Evolutionary conservation across 1,140 invertebrate genomes (phyloP), one percentile per base, ranked within the genome.

Genomic region (Anastatus disparis): DNA sequence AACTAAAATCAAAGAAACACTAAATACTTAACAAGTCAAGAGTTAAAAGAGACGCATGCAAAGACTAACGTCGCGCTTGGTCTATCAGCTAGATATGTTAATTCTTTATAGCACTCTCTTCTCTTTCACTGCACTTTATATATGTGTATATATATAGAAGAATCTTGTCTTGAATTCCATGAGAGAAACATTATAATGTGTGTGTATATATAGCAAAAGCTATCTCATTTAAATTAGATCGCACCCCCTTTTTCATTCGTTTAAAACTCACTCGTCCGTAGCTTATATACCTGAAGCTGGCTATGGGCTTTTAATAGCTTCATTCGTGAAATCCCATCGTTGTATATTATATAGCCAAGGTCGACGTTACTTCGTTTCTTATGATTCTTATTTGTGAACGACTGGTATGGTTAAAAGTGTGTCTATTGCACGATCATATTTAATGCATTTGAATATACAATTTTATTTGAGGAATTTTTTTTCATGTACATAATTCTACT

Each of bases 211-310:
- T n/a, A n/a, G n/a, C n/a, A n/a, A n/a, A n/a, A n/a, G n/a, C n/a
- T n/a, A n/a, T 78, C 79, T 75, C 75, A 81, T 83, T 83, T 81
- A 80, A 83, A 83, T 83, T 81, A 80, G 77, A 82, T 81, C 79
- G 76, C 74, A 76, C 75, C 73, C 35, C 46, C 52, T 8, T 10
- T n/a, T n/a, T n/a, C n/a, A n/a, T n/a, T n/a, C n/a, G n/a, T n/a
- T n/a, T n/a, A n/a, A n/a, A n/a, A 44, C 40, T 27, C 35, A 40
- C 50, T 29, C 61, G 31, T n/a, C 31, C 17, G n/a, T 31, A 9
- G 27, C 15, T 7, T 13, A 3, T 13, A n/a, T n/a, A n/a, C n/a
- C n/a, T n/a, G n/a, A n/a, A n/a, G n/a, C n/a, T n/a, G n/a, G 53
- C 29, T 3, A 42, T 9, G 22, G 46, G 61, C 50, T 64, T 76